Evolutionary conservation across 2,113 vertebrate species (phyloP), one percentile per base, ranked within the genome.

Genomic region (Hypanus sabinus): DNA sequence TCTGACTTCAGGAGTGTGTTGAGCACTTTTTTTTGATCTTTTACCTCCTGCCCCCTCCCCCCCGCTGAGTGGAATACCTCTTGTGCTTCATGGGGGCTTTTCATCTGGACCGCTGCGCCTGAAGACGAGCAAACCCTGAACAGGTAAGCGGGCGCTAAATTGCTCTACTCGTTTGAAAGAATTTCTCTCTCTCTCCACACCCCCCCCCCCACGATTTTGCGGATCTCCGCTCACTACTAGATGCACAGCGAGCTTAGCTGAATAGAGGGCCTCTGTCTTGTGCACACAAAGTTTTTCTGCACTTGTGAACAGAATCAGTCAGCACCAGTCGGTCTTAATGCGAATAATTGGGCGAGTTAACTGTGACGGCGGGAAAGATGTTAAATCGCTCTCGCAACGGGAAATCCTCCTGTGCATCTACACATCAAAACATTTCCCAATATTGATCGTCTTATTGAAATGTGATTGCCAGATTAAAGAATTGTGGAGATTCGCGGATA

Each of bases 111-210:
- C n/a, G 27, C 30, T 6, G 88, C 24, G 14, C 33, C 65, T 46
- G 18, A 73, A 46, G 90, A 93, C 46, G 90, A 38, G 90, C 38
- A 38, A 71, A 73, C 90, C 90, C 71, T 93, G 90, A 93, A 70
- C 90, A 73, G 90, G 90, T 93, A 93, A 93, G 68, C 36, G 62
- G 85, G 85, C 60, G 60, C 81, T 60, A 55, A 83, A 20, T 11
- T 83, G 80, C 60, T 88, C 62, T 30, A 88, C 83, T 88, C 60
- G 60, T n/a, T 88, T 88, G 85, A 14, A 90, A n/a, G 0, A 33
- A 60, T 88, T 16, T 88, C 10, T 0, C 5, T 12, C 10, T 30
- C 60, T 30, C 27, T 30, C 16, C 16, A 1, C 46, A 1, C 46
- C 46, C 46, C 46, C 3, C 3, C 3, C 46, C 46, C 46, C 46